Base-by-base conservation (phyloP, 2,888 invertebrate species). In the Apodemia hepburni region DNA sequence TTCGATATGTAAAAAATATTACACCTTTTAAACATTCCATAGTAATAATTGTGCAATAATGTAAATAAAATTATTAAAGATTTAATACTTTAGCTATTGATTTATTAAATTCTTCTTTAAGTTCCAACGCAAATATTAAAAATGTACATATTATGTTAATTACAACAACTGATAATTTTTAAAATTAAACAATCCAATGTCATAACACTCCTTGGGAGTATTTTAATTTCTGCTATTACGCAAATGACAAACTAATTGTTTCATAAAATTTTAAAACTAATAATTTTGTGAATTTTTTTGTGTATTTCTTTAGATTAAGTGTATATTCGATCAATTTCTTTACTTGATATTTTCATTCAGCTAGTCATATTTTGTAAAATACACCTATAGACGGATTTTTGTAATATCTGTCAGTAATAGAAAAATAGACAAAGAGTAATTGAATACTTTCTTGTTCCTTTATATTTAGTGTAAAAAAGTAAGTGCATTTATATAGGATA, bases 11-110 rank as follows among this genome's bases (percentile, higher is more conserved):
- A 70, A 71, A 72, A 74, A 76, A 78, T 75, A 74, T 75, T 54
- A 54, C 18, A 54, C 12, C 27, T 18, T 54, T 51, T 66, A 66
- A 75, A 88, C 91, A 91, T 91, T 91, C 91, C 91, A 84, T 89
- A 84, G 79, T 79, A 80, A 79, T 85, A 82, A 54, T 79, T 83
- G 88, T 84, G 83, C 82, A 84, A 84, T 84, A 83, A 77, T 81
- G 76, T 81, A 78, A 69, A 79, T 75, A 78, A 69, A 74, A 73
- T 69, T 9, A 54, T 42, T 42, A 42, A 27, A 54, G 49, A 18
- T 18, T 49, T 11, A 49, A 17, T 22, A 22, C 51, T 47, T 9
- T 22, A 51, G 51, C 11, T 38, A 42, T 12, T 42, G 22, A 22
- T 54, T 54, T 11, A 12, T 54, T 54, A 54, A 54, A 15, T 54